phyloP scores from a whole-genome alignment of 2,113 vertebrate genomes.

The Pardalotus punctatus region DNA sequence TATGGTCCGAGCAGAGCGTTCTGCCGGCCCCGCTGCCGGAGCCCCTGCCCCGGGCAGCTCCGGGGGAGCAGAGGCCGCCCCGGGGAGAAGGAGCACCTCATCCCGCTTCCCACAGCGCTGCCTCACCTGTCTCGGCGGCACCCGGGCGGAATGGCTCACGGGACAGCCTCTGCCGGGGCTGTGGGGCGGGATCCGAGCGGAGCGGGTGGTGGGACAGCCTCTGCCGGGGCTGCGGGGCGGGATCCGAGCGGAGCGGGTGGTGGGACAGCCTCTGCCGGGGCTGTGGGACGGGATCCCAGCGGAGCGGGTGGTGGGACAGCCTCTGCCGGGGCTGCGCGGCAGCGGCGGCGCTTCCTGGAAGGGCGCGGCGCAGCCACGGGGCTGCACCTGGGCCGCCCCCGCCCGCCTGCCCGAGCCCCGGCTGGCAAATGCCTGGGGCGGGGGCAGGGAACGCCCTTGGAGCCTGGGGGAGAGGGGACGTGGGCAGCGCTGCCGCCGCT shows the following conservation, averaged over 20 bases:
- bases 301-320: background rate
- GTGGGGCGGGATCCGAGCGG: background rate
- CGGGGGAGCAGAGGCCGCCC: fast-evolving
- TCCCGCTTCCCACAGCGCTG: background rate
- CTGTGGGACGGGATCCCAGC: no score
- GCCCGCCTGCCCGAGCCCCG: background rate
- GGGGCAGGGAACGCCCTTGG: background rate
- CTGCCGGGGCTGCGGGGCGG: background rate
- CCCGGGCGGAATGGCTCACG: background rate
- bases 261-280: background rate
- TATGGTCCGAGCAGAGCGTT: background rate
- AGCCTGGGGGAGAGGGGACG: fast-evolving
- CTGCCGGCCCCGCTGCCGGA: background rate
- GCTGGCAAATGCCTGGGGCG: background rate
- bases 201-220: background rate
- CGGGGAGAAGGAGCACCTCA: no score
- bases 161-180: background rate
- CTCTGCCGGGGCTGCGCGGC: no score
- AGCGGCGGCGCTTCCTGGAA: background rate
- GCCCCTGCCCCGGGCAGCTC: background rate
- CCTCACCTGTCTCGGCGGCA: background rate
- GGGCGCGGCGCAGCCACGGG: background rate
- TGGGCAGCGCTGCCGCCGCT: fast-evolving
- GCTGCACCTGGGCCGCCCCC: background rate
- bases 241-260: background rate